Evolutionary conservation across 2,113 vertebrate species (phyloP).

Genomic region (Patagioenas fasciata): DNA sequence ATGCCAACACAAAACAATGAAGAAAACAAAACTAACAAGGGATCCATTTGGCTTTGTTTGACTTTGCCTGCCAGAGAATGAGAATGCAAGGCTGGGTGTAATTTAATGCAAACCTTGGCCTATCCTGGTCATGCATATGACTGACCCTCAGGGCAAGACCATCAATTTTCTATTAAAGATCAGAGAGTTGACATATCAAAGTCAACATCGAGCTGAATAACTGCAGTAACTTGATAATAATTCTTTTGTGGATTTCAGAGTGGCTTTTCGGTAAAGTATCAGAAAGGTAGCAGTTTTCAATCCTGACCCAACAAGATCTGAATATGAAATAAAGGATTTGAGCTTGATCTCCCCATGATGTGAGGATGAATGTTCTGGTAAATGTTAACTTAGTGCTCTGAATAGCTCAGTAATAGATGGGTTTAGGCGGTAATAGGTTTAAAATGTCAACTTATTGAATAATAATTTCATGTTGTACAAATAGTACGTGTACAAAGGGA

Average conservation of each 20-base stretch:
- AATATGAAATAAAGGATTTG: constrained; percentile 89
- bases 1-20: constrained; percentile 81
- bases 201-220: constrained; percentile 84
- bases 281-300: constrained; percentile 82
- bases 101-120: constrained; percentile 82
- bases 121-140: constrained; percentile 74
- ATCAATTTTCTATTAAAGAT: constrained; percentile 86
- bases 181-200: constrained; percentile 86
- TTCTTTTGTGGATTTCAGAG: constrained; percentile 83
- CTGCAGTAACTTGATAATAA: constrained; percentile 84
- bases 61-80: constrained; percentile 73
- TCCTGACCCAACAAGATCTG: constrained; percentile 85
- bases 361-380: constrained; percentile 83
- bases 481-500: constrained; percentile 82
- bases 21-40: constrained; percentile 80
- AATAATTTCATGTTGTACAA: constrained; percentile 85
- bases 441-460: constrained; percentile 90
- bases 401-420: constrained; percentile 86
- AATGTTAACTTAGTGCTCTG: constrained; percentile 88
- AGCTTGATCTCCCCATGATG: constrained; percentile 83
- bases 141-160: constrained; percentile 83
- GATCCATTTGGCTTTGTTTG: constrained; percentile 86
- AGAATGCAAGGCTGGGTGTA: constrained; percentile 70
- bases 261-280: constrained; percentile 82
- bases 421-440: constrained; percentile 85